Conservation (phyloP, 2,888 invertebrate species). For the Cryptocephalus moraei region DNA sequence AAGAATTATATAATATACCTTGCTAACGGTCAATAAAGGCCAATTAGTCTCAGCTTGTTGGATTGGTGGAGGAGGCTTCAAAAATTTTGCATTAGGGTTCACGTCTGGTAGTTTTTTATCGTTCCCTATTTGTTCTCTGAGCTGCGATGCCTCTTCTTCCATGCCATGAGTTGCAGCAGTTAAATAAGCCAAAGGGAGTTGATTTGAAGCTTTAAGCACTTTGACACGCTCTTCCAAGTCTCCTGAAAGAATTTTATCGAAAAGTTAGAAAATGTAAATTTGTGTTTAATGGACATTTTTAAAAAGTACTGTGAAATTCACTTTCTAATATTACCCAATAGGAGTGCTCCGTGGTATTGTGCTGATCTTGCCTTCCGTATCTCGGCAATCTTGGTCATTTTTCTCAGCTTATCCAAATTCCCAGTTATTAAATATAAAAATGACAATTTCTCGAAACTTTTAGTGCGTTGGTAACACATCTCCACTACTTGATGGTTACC, state of each 20-base stretch:
- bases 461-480: constrained; percentile 99
- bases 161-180: constrained; percentile 91
- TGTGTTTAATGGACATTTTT: not conserved
- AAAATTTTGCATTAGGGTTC: constrained; percentile 61
- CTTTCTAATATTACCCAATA: constrained; percentile 41
- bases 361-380: constrained; percentile 94
- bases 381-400: constrained; percentile 99
- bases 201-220: constrained; percentile 65
- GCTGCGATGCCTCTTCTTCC: constrained; percentile 63
- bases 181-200: constrained; percentile 79
- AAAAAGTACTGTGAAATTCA: not conserved
- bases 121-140: constrained; percentile 53
- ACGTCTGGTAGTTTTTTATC: constrained; percentile 52
- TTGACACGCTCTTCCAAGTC: constrained; percentile 84
- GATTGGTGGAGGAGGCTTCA: constrained; percentile 85
- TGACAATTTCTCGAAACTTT: constrained; percentile 97
- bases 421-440: constrained; percentile 98
- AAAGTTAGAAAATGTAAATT: constrained; percentile 4
- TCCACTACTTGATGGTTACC: constrained; percentile 71
- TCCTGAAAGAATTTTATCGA: constrained; percentile 39
- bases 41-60: constrained; percentile 90
- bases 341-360: constrained; percentile 90
- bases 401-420: constrained; percentile 90
- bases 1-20: constrained; percentile 36
- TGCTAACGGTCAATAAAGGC: constrained; percentile 89